Percentiles rank a stretch among this genome's conserved stretches.
phyloP scores from a whole-genome alignment of 2,888 invertebrate genomes.

The Sericinus montela region DNA sequence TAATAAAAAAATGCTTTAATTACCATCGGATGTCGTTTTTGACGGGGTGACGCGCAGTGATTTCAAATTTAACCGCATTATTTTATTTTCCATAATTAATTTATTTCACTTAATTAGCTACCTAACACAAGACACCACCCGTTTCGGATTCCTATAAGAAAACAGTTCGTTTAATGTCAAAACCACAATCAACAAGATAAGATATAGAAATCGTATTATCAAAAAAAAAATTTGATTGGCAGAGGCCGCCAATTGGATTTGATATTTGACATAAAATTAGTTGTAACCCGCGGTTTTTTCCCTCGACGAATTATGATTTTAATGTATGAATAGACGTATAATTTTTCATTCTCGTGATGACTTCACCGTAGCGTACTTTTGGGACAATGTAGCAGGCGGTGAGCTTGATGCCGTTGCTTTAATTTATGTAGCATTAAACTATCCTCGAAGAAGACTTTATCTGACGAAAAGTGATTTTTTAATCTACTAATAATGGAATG shows the following conservation, averaged over 20 bases:
- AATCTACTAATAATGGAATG: too few species aligned
- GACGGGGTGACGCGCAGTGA: slow-evolving; percentile 37
- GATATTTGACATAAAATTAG: too few species aligned
- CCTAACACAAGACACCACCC: slow-evolving; percentile 34
- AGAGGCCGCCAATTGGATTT: slow-evolving; percentile 3
- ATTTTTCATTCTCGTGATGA: too few species aligned
- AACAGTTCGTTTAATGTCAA: slow-evolving; percentile 44
- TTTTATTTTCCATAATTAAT: slow-evolving; percentile 42
- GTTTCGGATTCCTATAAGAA: slow-evolving; percentile 35
- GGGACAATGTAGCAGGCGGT: too few species aligned
- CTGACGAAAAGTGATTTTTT: too few species aligned
- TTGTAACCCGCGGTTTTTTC: too few species aligned
- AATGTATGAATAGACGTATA: too few species aligned
- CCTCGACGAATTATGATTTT: too few species aligned
- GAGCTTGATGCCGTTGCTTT: too few species aligned
- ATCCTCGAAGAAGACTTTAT: too few species aligned
- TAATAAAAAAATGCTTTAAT: slow-evolving; percentile 1
- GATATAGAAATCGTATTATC: slow-evolving; percentile 44
- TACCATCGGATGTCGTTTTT: slow-evolving; percentile 55
- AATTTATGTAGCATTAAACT: too few species aligned
- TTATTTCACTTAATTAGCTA: slow-evolving; percentile 19
- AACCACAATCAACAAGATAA: slow-evolving; percentile 42
- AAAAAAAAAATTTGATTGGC: slow-evolving; percentile 31
- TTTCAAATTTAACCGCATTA: slow-evolving; percentile 40
- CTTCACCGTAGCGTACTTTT: too few species aligned